Conservation (phyloP, 1,140 invertebrate species). For the Danaus plexippus region DNA sequence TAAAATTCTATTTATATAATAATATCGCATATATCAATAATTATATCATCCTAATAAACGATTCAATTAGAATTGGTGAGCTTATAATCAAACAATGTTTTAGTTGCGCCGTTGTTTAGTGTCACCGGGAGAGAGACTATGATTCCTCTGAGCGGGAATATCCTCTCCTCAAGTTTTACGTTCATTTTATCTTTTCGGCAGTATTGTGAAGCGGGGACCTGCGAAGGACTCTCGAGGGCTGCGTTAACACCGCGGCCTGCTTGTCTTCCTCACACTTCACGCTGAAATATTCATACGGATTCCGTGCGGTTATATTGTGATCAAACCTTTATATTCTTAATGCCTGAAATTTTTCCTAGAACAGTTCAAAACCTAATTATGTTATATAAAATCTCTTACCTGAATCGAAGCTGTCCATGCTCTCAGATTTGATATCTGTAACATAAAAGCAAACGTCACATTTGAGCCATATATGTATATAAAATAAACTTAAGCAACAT, state of each 20-base stretch:
- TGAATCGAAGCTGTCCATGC: conserved; percentile 66
- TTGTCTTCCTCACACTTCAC: conserved; percentile 30
- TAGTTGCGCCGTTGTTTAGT: conserved; percentile 49
- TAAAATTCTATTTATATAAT: too few species aligned
- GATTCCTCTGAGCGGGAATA: conserved; percentile 62
- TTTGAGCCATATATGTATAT: too few species aligned
- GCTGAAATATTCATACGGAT: conserved; percentile 46
- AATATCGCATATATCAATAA: too few species aligned
- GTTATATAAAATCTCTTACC: conserved; percentile 39
- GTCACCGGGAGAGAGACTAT: conserved; percentile 60
- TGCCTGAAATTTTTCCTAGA: too few species aligned
- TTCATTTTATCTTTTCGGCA: conserved; percentile 69
- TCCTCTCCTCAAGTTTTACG: conserved; percentile 66
- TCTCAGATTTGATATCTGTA: conserved; percentile 68
- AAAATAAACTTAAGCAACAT: too few species aligned
- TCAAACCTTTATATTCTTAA: too few species aligned
- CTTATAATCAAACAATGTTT: conserved; percentile 37
- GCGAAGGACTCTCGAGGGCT: conserved; percentile 63
- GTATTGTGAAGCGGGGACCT: conserved; percentile 62
- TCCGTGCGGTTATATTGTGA: conserved; percentile 8
- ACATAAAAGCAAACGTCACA: conserved; percentile 24
- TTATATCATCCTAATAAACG: too few species aligned
- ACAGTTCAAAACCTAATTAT: background rate
- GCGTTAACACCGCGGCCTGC: conserved; percentile 51
- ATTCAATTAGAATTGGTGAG: too few species aligned